phyloP scores from a whole-genome alignment of 2,797 vertebrate genomes.

The Limnodromus scolopaceus region DNA sequence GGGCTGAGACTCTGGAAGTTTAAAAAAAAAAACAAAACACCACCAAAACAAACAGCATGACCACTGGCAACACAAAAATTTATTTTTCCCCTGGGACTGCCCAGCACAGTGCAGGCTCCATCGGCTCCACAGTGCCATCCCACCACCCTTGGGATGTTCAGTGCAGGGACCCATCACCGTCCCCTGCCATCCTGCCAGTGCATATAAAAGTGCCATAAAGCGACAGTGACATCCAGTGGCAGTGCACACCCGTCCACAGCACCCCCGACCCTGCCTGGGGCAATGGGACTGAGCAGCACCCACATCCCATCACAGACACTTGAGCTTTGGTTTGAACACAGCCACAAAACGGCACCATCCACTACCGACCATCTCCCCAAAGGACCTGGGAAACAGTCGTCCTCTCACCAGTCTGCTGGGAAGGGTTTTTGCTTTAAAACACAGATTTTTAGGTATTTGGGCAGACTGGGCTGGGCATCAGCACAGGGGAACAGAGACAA shows the following conservation, averaged over 20 bases:
- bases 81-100: accelerated
- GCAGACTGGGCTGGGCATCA: not conserved
- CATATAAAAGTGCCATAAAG: not conserved
- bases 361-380: accelerated
- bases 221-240: slow-evolving; percentile 61
- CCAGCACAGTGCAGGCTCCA: accelerated
- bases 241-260: accelerated
- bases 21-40: not conserved
- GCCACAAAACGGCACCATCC: accelerated
- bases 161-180: not conserved
- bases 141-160: accelerated
- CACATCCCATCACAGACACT: accelerated
- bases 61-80: accelerated
- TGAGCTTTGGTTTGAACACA: accelerated
- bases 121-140: accelerated
- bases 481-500: accelerated
- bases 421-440: not conserved
- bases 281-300: not conserved
- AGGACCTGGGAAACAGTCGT: accelerated
- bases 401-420: accelerated
- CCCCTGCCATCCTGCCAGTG: not conserved
- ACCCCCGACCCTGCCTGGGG: accelerated
- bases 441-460: too few relatives aligned
- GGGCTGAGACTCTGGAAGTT: accelerated
- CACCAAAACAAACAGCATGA: not conserved